Conservation (phyloP, 1,140 invertebrate species). For the Teleogryllus occipitalis region DNA sequence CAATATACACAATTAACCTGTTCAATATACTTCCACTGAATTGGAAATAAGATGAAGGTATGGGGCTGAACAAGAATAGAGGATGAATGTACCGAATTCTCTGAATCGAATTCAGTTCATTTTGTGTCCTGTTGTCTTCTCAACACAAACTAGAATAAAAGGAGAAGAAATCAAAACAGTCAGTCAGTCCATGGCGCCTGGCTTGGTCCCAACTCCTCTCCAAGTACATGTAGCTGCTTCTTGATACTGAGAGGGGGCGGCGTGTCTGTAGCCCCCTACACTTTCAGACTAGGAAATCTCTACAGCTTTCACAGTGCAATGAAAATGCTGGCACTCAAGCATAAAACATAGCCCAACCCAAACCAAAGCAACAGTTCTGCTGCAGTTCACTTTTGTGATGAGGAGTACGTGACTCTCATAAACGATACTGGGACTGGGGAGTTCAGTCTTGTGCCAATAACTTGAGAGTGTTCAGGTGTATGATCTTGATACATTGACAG, state of each 20-base stretch:
- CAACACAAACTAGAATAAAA: conserved; percentile 15
- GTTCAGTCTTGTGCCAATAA: background rate
- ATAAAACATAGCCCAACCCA: background rate
- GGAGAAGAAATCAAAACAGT: conserved; percentile 2
- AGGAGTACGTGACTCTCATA: background rate
- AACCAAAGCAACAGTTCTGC: background rate
- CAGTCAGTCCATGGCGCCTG: conserved; percentile 7
- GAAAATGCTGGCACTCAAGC: conserved; percentile 11
- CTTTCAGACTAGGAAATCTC: conserved; percentile 13
- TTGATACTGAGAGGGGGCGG: background rate
- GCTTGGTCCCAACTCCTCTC: conserved; percentile 16
- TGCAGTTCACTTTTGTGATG: background rate
- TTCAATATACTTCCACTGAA: conserved; percentile 6
- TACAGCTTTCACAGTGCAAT: conserved; percentile 9
- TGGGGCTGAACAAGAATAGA: background rate
- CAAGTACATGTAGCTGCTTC: conserved; percentile 9
- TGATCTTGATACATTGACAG: background rate
- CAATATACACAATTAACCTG: conserved; percentile 11
- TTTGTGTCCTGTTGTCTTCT: conserved; percentile 8
- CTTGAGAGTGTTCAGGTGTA: background rate
- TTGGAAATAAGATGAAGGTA: background rate
- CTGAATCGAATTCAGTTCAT: background rate
- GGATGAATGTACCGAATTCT: background rate
- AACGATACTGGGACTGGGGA: background rate
- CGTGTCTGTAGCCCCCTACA: background rate